Conservation (phyloP, 2,113 vertebrate species). For the Proteles cristata region DNA sequence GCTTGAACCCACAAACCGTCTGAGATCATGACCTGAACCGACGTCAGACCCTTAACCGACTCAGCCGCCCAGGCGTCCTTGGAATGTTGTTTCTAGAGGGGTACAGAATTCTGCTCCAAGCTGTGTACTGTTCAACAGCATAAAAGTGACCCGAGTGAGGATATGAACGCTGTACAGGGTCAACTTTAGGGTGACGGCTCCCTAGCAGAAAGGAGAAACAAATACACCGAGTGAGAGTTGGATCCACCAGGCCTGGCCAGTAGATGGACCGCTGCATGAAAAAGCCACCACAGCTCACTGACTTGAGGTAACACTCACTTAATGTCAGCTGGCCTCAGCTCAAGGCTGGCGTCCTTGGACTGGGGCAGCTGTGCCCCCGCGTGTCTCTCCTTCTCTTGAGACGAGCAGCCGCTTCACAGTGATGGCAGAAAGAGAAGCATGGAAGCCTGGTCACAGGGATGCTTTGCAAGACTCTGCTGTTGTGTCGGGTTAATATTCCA, state of each 20-base stretch:
- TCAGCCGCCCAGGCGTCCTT: fast-evolving
- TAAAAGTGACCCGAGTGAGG: background rate
- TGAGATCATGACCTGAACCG: no score
- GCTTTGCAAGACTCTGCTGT: background rate
- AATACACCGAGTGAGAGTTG: background rate
- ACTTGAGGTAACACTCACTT: background rate
- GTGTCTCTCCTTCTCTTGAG: no score
- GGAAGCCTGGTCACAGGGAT: background rate
- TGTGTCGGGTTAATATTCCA: background rate
- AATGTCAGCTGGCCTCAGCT: background rate
- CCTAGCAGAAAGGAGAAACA: background rate
- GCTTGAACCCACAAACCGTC: no score
- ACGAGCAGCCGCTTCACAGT: background rate
- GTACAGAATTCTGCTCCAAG: background rate
- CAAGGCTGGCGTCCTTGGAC: background rate
- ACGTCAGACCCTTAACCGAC: no score
- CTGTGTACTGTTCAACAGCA: background rate
- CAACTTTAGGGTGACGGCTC: background rate
- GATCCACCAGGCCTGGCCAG: background rate
- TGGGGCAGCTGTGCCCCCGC: background rate
- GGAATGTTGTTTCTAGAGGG: background rate
- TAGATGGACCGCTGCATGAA: background rate
- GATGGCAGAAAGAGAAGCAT: background rate
- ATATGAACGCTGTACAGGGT: background rate
- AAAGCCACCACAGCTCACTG: background rate